These are phyloP conservation scores for Edolisoma coerulescens DNA, from an alignment of 2,113 vertebrate genomes.

Conservation along the genomic window DNA sequence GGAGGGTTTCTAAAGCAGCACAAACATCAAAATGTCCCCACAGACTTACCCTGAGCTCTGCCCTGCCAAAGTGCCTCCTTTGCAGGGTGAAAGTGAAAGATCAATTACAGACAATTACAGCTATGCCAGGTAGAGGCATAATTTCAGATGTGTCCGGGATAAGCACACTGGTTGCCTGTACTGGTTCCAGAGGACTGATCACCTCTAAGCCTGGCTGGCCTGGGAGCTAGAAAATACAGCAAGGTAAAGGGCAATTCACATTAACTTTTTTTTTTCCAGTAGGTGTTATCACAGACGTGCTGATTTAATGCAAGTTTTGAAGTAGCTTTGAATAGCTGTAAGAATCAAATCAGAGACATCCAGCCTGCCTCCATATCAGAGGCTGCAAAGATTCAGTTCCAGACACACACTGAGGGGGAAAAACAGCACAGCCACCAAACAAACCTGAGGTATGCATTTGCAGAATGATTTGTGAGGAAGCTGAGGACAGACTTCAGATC, in stretches of 20 bases:
- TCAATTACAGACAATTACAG: neutral
- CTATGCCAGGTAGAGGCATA: neutral
- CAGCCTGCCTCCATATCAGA: neutral
- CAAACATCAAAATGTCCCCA: accelerated
- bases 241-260: neutral
- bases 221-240: neutral
- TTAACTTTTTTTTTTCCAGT: too few relatives aligned
- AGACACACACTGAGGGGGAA: neutral
- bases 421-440: neutral
- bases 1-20: neutral
- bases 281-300: neutral
- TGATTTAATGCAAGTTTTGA: neutral
- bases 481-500: neutral
- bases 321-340: neutral
- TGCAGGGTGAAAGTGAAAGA: neutral
- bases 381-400: neutral
- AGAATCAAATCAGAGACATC: neutral
- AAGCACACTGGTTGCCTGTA: neutral
- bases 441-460: accelerated
- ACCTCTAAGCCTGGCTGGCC: neutral
- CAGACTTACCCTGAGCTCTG: neutral
- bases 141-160: neutral
- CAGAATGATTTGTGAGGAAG: neutral
- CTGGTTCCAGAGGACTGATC: neutral
- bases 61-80: neutral